Evolutionary conservation across 1,140 invertebrate species (phyloP).

Genomic region (Oryzaephilus surinamensis): DNA sequence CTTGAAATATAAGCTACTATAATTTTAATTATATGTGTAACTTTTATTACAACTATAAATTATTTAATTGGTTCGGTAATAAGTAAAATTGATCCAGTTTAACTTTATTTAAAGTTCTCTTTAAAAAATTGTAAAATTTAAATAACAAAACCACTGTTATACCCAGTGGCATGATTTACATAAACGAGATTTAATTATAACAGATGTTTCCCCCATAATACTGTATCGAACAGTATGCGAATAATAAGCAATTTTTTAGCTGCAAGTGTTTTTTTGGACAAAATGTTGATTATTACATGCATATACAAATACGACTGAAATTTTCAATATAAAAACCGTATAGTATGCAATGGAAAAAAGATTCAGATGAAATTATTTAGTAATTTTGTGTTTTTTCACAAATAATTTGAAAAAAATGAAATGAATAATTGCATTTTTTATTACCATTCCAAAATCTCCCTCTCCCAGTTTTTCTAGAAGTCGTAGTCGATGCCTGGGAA

Average conservation of each 20-base stretch:
- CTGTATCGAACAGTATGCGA: too few relatives aligned
- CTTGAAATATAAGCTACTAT: too few relatives aligned
- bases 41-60: conserved; percentile 8
- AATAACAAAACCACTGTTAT: too few relatives aligned
- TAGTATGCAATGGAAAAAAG: too few relatives aligned
- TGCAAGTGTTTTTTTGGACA: background rate
- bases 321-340: too few relatives aligned
- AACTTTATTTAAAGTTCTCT: conserved; percentile 5
- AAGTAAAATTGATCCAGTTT: conserved; percentile 7
- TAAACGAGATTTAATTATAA: conserved; percentile 10
- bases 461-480: conserved; percentile 79
- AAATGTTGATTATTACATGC: too few relatives aligned
- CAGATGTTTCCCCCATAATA: conserved; percentile 4
- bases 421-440: conserved; percentile 18
- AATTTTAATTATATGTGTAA: background rate
- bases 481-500: conserved; percentile 70
- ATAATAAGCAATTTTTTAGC: background rate
- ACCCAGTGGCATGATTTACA: conserved; percentile 7
- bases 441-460: conserved; percentile 79
- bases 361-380: too few relatives aligned
- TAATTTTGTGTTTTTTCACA: background rate
- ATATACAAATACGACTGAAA: too few relatives aligned
- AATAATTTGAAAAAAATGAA: background rate
- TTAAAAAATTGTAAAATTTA: conserved; percentile 1
- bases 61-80: conserved; percentile 1